Evolutionary conservation across 2,797 vertebrate species (phyloP).

Genomic region (Gobio occitaniae): DNA sequence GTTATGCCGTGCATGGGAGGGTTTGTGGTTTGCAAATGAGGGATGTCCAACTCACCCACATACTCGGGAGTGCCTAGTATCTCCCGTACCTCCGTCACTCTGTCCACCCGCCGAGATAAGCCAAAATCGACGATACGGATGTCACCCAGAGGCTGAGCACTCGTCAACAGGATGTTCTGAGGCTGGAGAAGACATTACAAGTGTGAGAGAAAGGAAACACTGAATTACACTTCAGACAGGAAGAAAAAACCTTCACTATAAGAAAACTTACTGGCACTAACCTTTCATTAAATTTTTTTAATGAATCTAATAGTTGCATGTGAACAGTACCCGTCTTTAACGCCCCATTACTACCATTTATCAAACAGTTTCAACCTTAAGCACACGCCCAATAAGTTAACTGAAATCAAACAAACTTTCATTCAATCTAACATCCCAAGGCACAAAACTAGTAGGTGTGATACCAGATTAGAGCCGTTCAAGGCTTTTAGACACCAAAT

Average conservation of each 20-base stretch:
- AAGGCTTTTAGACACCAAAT: neutral
- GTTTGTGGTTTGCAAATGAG: slow-evolving; percentile 20
- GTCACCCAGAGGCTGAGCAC: slow-evolving; percentile 81
- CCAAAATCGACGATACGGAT: slow-evolving; percentile 89
- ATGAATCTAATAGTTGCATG: neutral
- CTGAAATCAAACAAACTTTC: neutral
- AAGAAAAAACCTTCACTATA: neutral
- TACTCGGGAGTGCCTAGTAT: slow-evolving; percentile 87
- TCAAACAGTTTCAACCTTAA: neutral
- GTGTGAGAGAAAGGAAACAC: slow-evolving; percentile 44
- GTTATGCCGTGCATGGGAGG: neutral
- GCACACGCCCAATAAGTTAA: too few relatives aligned
- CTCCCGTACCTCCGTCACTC: slow-evolving; percentile 80
- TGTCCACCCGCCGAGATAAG: slow-evolving; percentile 82
- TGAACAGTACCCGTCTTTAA: neutral
- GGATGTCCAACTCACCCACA: slow-evolving; percentile 78
- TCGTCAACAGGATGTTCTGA: slow-evolving; percentile 85
- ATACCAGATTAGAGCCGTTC: neutral
- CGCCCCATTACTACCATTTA: neutral
- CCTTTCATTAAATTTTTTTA: neutral
- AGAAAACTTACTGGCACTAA: neutral
- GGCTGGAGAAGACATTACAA: slow-evolving; percentile 71
- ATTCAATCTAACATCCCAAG: neutral
- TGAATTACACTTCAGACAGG: neutral
- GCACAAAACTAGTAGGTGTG: neutral